A percentile compares a stretch with the other conserved stretches of the same genome.
These are phyloP conservation scores for Montipora capitata DNA, from an alignment of 92 coral and sea anemone genomes.

Conservation along the genomic window DNA sequence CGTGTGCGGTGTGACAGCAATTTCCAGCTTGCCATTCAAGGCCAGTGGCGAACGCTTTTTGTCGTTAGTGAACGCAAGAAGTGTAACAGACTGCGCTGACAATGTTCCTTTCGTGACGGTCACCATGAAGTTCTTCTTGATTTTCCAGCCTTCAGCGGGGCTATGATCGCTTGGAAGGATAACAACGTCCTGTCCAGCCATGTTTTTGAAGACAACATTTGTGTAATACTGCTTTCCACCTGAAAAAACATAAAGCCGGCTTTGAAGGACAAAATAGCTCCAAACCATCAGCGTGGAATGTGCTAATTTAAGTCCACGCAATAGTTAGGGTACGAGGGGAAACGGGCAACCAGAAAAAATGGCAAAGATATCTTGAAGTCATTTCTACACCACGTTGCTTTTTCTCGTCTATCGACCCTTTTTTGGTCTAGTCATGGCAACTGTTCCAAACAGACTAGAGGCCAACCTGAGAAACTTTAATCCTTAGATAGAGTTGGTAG, in stretches of 20 bases:
- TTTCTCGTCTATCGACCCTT: too few species aligned
- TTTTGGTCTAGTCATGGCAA: too few species aligned
- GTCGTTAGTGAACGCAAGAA: constrained; percentile 57
- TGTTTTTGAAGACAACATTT: constrained; percentile 69
- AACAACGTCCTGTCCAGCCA: constrained; percentile 73
- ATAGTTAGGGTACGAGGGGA: too few species aligned
- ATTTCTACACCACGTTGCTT: too few species aligned
- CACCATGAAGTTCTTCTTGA: constrained; percentile 81
- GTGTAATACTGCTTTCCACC: constrained; percentile 76
- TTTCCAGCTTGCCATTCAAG: constrained; percentile 58
- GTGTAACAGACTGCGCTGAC: constrained; percentile 69
- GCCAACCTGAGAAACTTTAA: too few species aligned
- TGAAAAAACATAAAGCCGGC: neutral
- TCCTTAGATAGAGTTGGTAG: too few species aligned
- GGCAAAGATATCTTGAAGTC: too few species aligned
- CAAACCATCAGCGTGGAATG: too few species aligned
- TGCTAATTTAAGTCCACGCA: too few species aligned
- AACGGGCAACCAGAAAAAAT: too few species aligned
- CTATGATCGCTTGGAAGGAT: constrained; percentile 67
- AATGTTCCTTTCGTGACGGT: constrained; percentile 79
- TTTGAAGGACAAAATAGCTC: too few species aligned
- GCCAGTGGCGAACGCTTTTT: constrained; percentile 51
- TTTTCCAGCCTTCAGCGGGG: constrained; percentile 64
- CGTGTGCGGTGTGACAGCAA: constrained; percentile 14
- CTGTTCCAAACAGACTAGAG: too few species aligned